Conservation (phyloP, 2,113 vertebrate species). For the Python bivittatus region DNA sequence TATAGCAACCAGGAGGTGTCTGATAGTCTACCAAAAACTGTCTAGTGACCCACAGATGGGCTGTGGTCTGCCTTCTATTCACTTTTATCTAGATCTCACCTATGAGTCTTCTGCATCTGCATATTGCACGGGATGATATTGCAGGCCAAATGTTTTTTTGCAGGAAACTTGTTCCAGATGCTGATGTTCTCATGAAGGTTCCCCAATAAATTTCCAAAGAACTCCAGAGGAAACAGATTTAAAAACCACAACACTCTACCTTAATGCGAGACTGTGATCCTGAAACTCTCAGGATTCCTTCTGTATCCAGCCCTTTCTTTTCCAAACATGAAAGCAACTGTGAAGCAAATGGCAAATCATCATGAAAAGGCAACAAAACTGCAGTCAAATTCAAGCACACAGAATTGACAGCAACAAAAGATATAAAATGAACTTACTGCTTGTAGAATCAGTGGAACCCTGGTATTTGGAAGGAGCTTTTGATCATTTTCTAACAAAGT, state of each 20-base stretch:
- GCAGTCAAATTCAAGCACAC: not conserved
- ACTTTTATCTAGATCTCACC: not conserved
- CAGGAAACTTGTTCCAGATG: not conserved
- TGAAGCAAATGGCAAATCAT: conserved; percentile 22
- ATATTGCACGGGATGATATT: not conserved
- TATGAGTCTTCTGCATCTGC: not conserved
- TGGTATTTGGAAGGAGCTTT: conserved; percentile 76
- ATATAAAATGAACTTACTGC: conserved; percentile 68
- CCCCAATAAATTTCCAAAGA: not conserved
- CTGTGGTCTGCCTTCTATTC: not conserved
- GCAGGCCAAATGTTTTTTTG: not conserved
- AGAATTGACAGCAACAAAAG: not conserved
- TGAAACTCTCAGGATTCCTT: conserved; percentile 89
- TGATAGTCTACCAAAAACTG: not conserved
- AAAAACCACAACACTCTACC: conserved; percentile 65
- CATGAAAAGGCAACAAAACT: not conserved
- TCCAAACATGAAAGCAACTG: conserved; percentile 89
- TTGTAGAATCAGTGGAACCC: conserved; percentile 84
- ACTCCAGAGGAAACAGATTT: not conserved
- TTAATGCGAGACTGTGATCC: conserved; percentile 90
- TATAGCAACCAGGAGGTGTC: not conserved
- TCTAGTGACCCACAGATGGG: not conserved
- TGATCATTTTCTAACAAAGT: conserved; percentile 85
- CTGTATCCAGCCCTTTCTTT: conserved; percentile 84
- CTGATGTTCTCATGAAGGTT: not conserved